Evolutionary conservation across 2,797 vertebrate genomes (phyloP), one percentile per base, ranked within the genome.

Genomic region (Rhynchotus rufescens): DNA sequence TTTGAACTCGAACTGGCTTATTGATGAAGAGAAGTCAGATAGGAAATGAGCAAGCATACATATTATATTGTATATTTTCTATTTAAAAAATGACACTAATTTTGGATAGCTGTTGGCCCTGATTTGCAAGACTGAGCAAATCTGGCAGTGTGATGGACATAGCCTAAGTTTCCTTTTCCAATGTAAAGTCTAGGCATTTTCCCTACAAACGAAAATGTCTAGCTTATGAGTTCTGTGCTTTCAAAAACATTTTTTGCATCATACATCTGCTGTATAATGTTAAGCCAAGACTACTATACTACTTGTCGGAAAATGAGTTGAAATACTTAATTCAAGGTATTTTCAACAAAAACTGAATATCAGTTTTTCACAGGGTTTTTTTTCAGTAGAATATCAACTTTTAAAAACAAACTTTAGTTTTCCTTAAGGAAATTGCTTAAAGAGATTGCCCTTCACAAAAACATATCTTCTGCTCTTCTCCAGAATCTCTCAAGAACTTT

Each of bases 171-270:
- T 74, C 88, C 49, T 71, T 94, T 90, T 86, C 68, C 83, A 83
- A 8, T 56, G 36, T 81, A 88, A 92, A 91, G 30, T 74, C 65
- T 74, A 72, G 75, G 68, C 25, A 36, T 89, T 86, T 88, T 80
- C 87, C 54, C 36, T 92, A 25, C 38, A 77, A 51, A 12, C 4
- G 28, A 84, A 84, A 88, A 71, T 51, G 26, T 92, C 65, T 92
- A 0, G 72, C 49, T 59, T 91, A 17, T 30, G 52, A 65, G 30
- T 26, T 74, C 51, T 67, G 28, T 74, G 6, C 20, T 86, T 93
- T 77, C 42, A 79, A 71, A 93, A 94, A 42, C 11, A 45, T 23
- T 68, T 84, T 88, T 52, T 17, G 2, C 66, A n/a, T 73, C 12
- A 19, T 62, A 45, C 32, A 59, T 88, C 38, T 93, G n/a, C 45